phyloP scores from a whole-genome alignment of 2,797 vertebrate species.

The Sebastes cheni region DNA sequence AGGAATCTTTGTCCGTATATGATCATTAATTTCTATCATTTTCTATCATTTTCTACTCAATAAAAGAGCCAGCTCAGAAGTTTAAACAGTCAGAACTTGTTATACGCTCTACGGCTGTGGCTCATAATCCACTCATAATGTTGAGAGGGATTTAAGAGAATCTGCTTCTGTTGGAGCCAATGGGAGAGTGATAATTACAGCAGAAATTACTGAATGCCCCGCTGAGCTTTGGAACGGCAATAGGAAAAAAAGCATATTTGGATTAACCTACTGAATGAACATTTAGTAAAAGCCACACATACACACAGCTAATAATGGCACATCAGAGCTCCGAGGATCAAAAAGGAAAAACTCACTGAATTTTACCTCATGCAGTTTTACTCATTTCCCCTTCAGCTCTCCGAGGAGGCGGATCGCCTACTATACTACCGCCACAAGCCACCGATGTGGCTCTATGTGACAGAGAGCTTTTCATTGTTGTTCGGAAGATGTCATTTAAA shows the following conservation, averaged over 20 bases:
- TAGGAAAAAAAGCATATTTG: constrained; percentile 46
- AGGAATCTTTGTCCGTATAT: too few relatives aligned
- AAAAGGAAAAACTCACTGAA: constrained; percentile 30
- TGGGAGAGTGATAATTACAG: constrained; percentile 68
- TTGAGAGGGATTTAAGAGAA: constrained; percentile 72
- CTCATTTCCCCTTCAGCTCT: constrained; percentile 26
- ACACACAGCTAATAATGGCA: constrained; percentile 66
- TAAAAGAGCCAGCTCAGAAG: constrained; percentile 36
- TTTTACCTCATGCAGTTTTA: constrained; percentile 31
- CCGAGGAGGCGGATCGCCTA: background rate
- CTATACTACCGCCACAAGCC: background rate
- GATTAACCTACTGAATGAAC: constrained; percentile 68
- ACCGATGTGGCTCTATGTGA: background rate
- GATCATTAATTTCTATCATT: constrained; percentile 16
- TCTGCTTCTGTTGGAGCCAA: constrained; percentile 66
- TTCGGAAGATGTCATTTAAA: constrained; percentile 48
- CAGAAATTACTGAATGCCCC: constrained; percentile 69
- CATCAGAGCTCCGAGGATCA: constrained; percentile 52
- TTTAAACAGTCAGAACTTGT: constrained; percentile 54
- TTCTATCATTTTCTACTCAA: background rate
- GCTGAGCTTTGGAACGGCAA: constrained; percentile 51
- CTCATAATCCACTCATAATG: constrained; percentile 69
- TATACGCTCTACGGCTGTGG: constrained; percentile 41
- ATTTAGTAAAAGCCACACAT: constrained; percentile 62
- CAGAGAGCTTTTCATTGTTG: constrained; percentile 52